These are phyloP conservation scores for Corticium candelabrum DNA, from an alignment of 37 sponge, comb jelly and placozoan genomes.

Conservation along the genomic window DNA sequence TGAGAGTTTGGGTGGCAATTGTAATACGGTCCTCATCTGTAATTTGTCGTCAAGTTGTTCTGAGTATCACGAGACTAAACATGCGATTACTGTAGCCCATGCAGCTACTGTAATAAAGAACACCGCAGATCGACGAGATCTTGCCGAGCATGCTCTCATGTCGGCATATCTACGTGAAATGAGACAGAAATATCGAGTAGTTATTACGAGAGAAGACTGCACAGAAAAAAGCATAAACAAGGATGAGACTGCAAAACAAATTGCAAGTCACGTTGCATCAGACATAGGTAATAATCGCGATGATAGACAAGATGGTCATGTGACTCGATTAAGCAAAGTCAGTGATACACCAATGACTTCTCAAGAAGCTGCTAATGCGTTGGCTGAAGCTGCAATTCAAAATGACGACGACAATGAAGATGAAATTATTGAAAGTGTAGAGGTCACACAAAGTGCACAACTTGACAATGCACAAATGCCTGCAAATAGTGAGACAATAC, in stretches of 20 bases:
- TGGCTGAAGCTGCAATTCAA: slow-evolving; percentile 52
- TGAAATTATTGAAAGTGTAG: slow-evolving; percentile 9
- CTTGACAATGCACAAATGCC: too few species aligned
- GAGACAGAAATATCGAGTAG: background rate
- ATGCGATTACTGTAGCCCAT: slow-evolving; percentile 22
- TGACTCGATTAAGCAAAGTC: background rate
- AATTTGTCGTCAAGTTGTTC: background rate
- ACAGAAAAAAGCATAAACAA: background rate
- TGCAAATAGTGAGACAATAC: too few species aligned
- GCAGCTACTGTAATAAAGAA: slow-evolving; percentile 14
- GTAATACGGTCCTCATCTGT: background rate
- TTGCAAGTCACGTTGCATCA: background rate
- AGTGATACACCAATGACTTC: background rate
- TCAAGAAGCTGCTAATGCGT: slow-evolving; percentile 44
- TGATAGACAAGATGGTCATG: background rate
- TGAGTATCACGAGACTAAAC: background rate
- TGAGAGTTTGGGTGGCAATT: slow-evolving; percentile 35
- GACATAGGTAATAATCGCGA: background rate
- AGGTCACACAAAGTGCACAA: too few species aligned
- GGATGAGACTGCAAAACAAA: background rate
- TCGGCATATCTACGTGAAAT: slow-evolving; percentile 32
- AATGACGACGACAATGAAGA: background rate
- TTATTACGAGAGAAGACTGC: background rate
- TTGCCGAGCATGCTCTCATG: background rate
- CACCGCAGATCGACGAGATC: background rate